Conservation (phyloP, 1,140 invertebrate species). For the Homalodisca vitripennis region DNA sequence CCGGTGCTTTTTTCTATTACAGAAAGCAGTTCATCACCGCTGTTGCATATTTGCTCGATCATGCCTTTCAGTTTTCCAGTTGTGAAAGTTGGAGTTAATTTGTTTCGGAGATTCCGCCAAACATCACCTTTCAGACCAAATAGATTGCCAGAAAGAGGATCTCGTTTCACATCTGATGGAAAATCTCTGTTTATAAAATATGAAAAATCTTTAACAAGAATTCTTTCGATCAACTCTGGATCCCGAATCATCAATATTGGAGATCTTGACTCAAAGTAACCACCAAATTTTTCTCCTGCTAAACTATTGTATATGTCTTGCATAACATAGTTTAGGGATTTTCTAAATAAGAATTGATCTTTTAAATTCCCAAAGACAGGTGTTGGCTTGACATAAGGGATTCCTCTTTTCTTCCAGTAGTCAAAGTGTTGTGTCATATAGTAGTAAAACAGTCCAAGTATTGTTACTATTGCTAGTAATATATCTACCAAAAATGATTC, state of each 20-base stretch:
- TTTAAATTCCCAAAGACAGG: constrained; percentile 46
- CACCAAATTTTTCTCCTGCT: constrained; percentile 34
- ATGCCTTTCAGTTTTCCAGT: constrained; percentile 57
- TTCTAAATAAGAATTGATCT: background rate
- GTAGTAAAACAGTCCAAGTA: constrained; percentile 23
- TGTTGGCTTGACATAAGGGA: constrained; percentile 44
- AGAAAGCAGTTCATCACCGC: constrained; percentile 46
- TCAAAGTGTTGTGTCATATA: constrained; percentile 42
- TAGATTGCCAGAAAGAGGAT: constrained; percentile 55
- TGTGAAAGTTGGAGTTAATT: constrained; percentile 57
- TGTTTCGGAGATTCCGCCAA: constrained; percentile 54
- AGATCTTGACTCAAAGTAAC: constrained; percentile 40
- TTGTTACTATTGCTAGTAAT: background rate
- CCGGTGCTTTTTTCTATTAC: constrained; percentile 47
- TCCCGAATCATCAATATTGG: constrained; percentile 44
- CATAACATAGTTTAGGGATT: constrained; percentile 1
- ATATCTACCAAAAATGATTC: background rate
- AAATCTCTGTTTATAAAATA: constrained; percentile 42
- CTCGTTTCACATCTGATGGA: constrained; percentile 44
- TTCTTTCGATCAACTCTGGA: constrained; percentile 42
- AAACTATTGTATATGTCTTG: constrained; percentile 31
- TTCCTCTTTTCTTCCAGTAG: constrained; percentile 50
- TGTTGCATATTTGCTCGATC: constrained; percentile 51
- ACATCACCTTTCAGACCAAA: constrained; percentile 50
- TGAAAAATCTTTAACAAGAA: constrained; percentile 47